phyloP scores from a whole-genome alignment of 2,888 invertebrate genomes.

The Amblyjoppa fuscipennis region DNA sequence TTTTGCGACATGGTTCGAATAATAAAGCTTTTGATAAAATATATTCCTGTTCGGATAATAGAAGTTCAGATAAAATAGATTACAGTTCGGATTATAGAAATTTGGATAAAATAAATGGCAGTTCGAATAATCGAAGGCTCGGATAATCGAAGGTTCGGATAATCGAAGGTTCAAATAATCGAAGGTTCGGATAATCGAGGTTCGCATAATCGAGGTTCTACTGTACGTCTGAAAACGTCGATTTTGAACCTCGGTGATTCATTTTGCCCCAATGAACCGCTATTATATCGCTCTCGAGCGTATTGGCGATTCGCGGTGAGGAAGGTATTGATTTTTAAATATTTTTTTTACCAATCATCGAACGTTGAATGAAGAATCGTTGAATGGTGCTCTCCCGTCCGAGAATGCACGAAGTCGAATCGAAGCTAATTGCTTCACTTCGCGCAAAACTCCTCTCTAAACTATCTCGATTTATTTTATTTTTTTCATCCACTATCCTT shows the following conservation, averaged over 20 bases:
- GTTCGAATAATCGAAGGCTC: too few species aligned
- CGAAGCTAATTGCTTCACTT: conserved; percentile 51
- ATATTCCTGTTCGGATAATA: too few species aligned
- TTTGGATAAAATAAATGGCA: too few species aligned
- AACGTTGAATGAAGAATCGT: not conserved
- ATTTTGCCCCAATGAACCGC: too few species aligned
- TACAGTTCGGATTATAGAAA: too few species aligned
- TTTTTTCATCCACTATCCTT: conserved; percentile 26
- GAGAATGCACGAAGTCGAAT: not conserved
- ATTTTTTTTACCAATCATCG: not conserved
- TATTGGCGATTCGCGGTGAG: not conserved
- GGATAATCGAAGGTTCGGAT: too few species aligned
- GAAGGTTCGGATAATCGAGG: too few species aligned
- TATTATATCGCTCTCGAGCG: not conserved
- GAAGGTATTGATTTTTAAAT: not conserved
- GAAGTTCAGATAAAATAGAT: too few species aligned
- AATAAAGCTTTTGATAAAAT: too few species aligned
- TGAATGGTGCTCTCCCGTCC: not conserved
- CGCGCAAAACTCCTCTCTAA: conserved; percentile 29
- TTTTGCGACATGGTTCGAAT: too few species aligned
- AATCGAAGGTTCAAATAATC: too few species aligned
- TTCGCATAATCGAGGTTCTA: too few species aligned
- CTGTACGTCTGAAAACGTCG: not conserved
- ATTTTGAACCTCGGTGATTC: not conserved
- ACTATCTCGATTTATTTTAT: not conserved